phyloP scores from a whole-genome alignment of 2,113 vertebrate genomes.

The Caranx ignobilis region DNA sequence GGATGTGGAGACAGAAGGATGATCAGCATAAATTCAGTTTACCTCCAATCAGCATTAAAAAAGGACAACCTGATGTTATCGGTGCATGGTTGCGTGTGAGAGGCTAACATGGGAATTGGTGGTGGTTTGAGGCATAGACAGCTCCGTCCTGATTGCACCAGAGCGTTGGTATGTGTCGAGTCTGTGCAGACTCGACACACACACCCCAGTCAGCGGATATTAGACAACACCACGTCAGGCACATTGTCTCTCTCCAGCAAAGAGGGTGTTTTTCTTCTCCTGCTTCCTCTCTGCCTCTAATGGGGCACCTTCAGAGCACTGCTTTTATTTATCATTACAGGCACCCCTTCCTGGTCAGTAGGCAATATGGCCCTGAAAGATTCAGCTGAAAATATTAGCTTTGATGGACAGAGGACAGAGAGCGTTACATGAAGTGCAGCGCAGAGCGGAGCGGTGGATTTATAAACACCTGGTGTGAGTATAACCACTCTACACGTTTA shows the following conservation, averaged over 20 bases:
- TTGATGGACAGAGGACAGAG: slow-evolving; percentile 29
- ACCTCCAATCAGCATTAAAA: slow-evolving; percentile 46
- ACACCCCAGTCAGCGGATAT: slow-evolving; percentile 52
- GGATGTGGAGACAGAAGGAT: slow-evolving; percentile 32
- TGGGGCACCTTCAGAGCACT: slow-evolving; percentile 26
- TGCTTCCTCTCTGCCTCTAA: slow-evolving; percentile 20
- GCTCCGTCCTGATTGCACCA: slow-evolving; percentile 17
- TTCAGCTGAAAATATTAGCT: slow-evolving; percentile 29
- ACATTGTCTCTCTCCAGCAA: slow-evolving; percentile 33
- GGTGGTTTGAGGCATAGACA: slow-evolving; percentile 35
- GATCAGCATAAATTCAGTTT: slow-evolving; percentile 63
- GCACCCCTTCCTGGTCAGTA: slow-evolving; percentile 22
- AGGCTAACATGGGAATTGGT: slow-evolving; percentile 7
- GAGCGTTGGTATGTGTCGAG: slow-evolving; percentile 33
- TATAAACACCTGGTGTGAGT: slow-evolving; percentile 39
- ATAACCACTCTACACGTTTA: slow-evolving; percentile 38
- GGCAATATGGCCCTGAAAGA: slow-evolving; percentile 3
- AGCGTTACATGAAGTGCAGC: slow-evolving; percentile 11
- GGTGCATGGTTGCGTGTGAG: not conserved
- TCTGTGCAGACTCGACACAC: slow-evolving; percentile 55
- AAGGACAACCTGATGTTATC: slow-evolving; percentile 16
- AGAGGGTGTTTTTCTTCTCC: slow-evolving; percentile 23
- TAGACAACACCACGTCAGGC: slow-evolving; percentile 29
- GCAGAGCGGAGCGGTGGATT: not conserved
- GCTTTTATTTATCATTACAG: slow-evolving; percentile 50